Conservation (phyloP, 2,113 vertebrate genomes). For the Phodopus roborovskii region DNA sequence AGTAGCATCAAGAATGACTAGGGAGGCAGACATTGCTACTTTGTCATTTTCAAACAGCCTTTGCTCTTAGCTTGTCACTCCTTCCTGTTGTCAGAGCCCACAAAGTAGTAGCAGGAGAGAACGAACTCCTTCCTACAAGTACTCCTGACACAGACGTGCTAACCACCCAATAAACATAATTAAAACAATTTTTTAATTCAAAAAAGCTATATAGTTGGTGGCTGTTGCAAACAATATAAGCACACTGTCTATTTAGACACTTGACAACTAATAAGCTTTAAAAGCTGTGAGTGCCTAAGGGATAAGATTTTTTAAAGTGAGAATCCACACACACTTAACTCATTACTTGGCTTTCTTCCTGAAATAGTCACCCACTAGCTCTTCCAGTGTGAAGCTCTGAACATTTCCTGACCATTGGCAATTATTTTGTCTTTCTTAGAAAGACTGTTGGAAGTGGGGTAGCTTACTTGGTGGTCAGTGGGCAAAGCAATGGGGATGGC, state of each 20-base stretch:
- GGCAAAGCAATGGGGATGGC: not conserved
- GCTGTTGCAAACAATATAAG: not conserved
- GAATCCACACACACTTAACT: not conserved
- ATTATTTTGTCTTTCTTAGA: not conserved
- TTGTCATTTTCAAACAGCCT: not conserved
- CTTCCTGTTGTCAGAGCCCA: too few relatives aligned
- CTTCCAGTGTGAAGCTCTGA: not conserved
- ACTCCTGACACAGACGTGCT: not conserved
- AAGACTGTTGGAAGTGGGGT: not conserved
- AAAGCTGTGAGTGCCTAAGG: not conserved
- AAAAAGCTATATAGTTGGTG: not conserved
- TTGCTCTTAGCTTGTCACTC: not conserved
- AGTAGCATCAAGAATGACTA: not conserved
- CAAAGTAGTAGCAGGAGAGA: not conserved
- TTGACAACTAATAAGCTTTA: not conserved
- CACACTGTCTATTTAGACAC: not conserved
- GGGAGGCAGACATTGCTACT: not conserved
- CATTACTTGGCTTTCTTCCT: not conserved
- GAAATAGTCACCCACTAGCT: not conserved
- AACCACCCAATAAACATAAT: not conserved
- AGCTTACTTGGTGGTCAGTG: not conserved
- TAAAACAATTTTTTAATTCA: not conserved
- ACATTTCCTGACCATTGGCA: not conserved
- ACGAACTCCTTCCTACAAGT: not conserved
- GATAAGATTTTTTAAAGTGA: constrained; percentile 4